These are phyloP conservation scores for Drosophila subquinaria DNA, from an alignment of 2,888 invertebrate species.

Conservation along the genomic window DNA sequence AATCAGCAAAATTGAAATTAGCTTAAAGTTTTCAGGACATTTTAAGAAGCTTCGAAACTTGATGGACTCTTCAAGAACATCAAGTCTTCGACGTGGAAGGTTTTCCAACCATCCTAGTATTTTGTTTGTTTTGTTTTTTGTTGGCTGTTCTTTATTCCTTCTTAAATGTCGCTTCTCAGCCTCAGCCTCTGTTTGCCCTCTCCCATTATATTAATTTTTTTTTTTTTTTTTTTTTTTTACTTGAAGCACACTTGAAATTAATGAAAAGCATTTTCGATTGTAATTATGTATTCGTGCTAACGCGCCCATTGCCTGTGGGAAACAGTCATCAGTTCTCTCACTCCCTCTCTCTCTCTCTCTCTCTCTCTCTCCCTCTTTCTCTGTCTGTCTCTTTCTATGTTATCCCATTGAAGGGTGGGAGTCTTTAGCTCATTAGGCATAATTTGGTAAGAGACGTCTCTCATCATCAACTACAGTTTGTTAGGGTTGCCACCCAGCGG, in stretches of 20 bases:
- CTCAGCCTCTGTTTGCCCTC: neutral
- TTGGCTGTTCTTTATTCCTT: neutral
- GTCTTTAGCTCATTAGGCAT: slow-evolving; percentile 69
- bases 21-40: too few relatives aligned
- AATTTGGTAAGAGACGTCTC: slow-evolving; percentile 53
- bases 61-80: too few relatives aligned
- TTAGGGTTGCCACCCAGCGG: slow-evolving; percentile 13
- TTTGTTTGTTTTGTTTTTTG: neutral
- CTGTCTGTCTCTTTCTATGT: neutral
- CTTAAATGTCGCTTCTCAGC: neutral
- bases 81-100: too few relatives aligned
- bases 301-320: slow-evolving; percentile 57
- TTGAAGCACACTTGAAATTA: slow-evolving; percentile 74
- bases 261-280: slow-evolving; percentile 79
- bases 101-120: too few relatives aligned
- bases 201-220: neutral
- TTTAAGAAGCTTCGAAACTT: too few relatives aligned
- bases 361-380: neutral
- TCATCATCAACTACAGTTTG: slow-evolving; percentile 26
- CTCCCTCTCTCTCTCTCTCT: neutral
- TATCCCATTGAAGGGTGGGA: neutral
- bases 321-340: slow-evolving; percentile 40
- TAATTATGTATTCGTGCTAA: slow-evolving; percentile 78
- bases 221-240: slow-evolving; percentile 21
- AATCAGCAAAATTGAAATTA: too few relatives aligned